Evolutionary conservation across 2,888 invertebrate species (phyloP).

Genomic region (Macrophya alboannulata): DNA sequence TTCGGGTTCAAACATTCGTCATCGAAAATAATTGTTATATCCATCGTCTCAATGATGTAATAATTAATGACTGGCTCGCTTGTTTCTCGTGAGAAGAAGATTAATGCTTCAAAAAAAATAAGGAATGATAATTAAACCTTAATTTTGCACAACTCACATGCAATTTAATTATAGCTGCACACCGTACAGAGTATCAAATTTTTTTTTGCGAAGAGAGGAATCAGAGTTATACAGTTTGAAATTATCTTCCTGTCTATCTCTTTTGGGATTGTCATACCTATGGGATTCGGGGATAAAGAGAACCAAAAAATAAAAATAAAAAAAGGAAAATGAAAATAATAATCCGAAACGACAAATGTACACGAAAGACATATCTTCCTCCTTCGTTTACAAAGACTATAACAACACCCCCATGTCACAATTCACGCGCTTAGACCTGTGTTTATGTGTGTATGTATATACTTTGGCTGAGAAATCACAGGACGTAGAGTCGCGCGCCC

Average conservation of each 20-base stretch:
- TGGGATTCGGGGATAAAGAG: neutral
- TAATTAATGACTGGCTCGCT: neutral
- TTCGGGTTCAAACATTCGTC: neutral
- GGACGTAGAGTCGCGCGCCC: conserved; percentile 30
- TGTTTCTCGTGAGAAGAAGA: conserved; percentile 11
- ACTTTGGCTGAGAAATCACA: conserved; percentile 25
- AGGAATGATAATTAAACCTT: neutral
- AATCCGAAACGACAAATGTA: conserved; percentile 16
- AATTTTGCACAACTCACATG: neutral
- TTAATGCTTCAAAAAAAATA: neutral
- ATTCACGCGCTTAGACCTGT: conserved; percentile 41
- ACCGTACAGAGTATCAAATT: neutral
- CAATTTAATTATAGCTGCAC: neutral
- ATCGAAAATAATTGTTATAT: conserved; percentile 5
- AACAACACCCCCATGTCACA: conserved; percentile 41
- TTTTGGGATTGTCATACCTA: neutral
- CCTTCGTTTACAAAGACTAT: conserved; percentile 2
- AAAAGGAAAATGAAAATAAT: conserved; percentile 3
- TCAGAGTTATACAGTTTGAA: neutral
- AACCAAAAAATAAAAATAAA: neutral
- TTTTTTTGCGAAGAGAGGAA: neutral
- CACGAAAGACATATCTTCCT: conserved; percentile 24
- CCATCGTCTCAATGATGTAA: neutral
- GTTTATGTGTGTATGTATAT: conserved; percentile 12
- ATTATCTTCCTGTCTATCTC: neutral